Evolutionary conservation across 2,113 vertebrate genomes (phyloP).

Genomic region (Zosterops japonicus): DNA sequence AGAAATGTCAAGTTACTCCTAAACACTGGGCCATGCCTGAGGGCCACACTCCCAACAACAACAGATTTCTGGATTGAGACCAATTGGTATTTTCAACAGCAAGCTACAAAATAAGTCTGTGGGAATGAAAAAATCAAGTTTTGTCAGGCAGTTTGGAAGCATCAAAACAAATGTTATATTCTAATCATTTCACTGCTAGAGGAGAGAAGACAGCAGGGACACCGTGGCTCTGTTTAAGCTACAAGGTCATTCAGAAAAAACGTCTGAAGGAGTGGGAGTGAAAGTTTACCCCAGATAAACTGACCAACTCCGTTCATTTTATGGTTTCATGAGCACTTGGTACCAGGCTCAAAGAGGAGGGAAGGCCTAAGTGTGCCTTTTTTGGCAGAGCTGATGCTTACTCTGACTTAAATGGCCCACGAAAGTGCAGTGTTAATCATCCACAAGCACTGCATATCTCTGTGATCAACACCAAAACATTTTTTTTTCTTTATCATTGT

Average conservation of each 20-base stretch:
- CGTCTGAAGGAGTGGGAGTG: neutral
- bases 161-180: neutral
- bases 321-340: neutral
- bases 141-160: neutral
- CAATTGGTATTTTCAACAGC: neutral
- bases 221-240: neutral
- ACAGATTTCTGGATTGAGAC: accelerated
- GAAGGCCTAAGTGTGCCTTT: accelerated
- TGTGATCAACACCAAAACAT: neutral
- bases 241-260: neutral
- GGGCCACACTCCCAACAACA: neutral
- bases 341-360: neutral
- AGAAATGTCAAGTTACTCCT: neutral
- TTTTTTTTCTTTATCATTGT: neutral
- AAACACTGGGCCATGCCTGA: neutral
- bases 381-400: neutral
- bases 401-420: neutral
- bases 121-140: neutral
- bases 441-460: neutral
- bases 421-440: neutral
- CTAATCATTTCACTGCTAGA: neutral
- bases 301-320: neutral
- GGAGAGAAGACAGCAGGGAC: neutral
- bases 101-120: neutral
- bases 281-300: neutral